Conservation (phyloP, 2,113 vertebrate genomes). For the Myxocyprinus asiaticus region DNA sequence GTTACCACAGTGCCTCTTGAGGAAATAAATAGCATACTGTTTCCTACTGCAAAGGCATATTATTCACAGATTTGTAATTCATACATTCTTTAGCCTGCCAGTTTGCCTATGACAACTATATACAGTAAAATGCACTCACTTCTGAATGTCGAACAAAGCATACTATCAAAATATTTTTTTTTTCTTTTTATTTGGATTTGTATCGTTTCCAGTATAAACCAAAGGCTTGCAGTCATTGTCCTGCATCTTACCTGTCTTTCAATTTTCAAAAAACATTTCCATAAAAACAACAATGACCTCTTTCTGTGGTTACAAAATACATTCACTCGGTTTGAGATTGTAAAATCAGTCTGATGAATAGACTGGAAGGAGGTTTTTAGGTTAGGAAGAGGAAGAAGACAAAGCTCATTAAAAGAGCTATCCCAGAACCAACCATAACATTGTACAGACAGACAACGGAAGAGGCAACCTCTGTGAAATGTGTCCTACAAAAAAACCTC, state of each 20-base stretch:
- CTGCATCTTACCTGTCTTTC: constrained; percentile 34
- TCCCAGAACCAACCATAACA: constrained; percentile 37
- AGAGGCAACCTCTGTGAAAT: constrained; percentile 27
- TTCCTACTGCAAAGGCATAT: constrained; percentile 4
- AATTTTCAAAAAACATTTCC: constrained; percentile 42
- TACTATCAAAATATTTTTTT: no score
- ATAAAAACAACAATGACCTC: constrained; percentile 46
- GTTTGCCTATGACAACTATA: not conserved
- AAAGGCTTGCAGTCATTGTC: not conserved
- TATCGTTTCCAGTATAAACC: no score
- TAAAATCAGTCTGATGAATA: constrained; percentile 51
- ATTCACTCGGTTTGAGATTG: constrained; percentile 37
- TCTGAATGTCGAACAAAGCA: no score
- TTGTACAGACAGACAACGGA: constrained; percentile 30
- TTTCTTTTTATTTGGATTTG: no score
- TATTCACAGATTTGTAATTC: constrained; percentile 15
- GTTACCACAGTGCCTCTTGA: not conserved
- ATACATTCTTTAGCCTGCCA: constrained; percentile 6
- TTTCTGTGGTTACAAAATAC: constrained; percentile 46
- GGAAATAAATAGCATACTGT: constrained; percentile 26
- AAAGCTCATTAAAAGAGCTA: constrained; percentile 43
- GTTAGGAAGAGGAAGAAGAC: constrained; percentile 42
- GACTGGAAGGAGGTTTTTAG: constrained; percentile 42
- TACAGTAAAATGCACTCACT: no score
- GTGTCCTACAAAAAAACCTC: not conserved